phyloP scores from a whole-genome alignment of 2,797 vertebrate species.

The Sternotherus odoratus region DNA sequence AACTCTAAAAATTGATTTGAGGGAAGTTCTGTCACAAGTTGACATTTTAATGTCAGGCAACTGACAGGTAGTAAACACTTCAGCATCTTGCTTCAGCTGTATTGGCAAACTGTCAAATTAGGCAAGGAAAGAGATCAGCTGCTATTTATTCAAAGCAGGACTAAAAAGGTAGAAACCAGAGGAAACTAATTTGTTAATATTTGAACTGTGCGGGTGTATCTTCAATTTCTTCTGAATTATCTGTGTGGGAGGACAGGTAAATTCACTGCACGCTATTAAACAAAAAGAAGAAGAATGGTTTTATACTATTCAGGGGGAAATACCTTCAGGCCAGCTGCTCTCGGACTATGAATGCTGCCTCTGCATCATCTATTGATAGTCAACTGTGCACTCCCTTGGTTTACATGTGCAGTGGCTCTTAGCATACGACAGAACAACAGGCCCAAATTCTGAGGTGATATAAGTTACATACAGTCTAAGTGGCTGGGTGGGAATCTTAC shows the following conservation, averaged over 20 bases:
- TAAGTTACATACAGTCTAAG: background rate
- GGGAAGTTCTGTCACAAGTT: background rate
- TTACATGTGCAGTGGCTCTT: background rate
- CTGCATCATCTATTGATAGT: background rate
- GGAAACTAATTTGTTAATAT: background rate
- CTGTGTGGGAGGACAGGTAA: fast-evolving
- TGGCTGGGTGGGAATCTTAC: background rate
- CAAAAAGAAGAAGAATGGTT: background rate
- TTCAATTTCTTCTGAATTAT: background rate
- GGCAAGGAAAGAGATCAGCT: background rate
- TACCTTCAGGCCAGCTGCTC: background rate
- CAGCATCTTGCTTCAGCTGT: background rate
- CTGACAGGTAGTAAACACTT: background rate
- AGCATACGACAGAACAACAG: background rate
- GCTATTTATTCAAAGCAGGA: background rate
- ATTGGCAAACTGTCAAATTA: slow-evolving; percentile 2
- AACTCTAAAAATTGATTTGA: background rate
- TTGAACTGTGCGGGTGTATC: background rate
- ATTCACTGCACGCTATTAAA: background rate
- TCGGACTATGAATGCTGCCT: background rate
- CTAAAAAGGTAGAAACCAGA: background rate
- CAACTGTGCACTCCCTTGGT: background rate
- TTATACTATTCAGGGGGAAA: background rate
- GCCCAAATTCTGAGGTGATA: background rate
- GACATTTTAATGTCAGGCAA: background rate